These are phyloP conservation scores for Chelmon rostratus DNA, from an alignment of 2,797 vertebrate species.

Conservation along the genomic window DNA sequence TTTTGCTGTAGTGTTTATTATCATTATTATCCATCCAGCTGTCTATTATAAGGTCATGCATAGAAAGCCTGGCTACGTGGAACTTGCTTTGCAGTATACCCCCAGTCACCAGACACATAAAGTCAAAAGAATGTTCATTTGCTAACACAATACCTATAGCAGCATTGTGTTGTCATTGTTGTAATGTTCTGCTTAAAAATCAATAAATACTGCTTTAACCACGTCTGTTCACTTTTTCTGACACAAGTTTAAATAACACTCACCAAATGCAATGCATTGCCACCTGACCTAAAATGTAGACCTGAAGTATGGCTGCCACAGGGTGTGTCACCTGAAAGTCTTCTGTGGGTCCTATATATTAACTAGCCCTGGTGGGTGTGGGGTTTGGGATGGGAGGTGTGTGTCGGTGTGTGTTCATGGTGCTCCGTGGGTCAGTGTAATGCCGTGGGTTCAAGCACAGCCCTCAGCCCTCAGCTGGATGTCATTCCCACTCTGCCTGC, in stretches of 20 bases:
- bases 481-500: conserved; percentile 67
- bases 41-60: no score
- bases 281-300: conserved; percentile 14
- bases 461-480: conserved; percentile 67
- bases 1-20: no score
- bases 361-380: background rate
- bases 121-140: background rate
- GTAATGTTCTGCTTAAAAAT: background rate
- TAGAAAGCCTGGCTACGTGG: no score
- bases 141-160: background rate
- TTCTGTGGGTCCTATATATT: conserved; percentile 24
- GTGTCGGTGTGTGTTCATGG: conserved; percentile 51
- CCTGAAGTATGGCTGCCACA: conserved; percentile 12
- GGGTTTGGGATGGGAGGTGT: conserved; percentile 27
- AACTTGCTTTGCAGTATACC: background rate
- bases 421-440: conserved; percentile 56
- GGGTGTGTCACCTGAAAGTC: conserved; percentile 27
- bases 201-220: background rate
- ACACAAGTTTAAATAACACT: background rate
- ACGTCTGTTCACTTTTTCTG: background rate
- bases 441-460: conserved; percentile 63
- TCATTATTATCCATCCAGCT: no score
- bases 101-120: background rate
- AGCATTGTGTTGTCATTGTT: background rate
- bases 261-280: background rate